Base-by-base conservation (phyloP, 2,797 vertebrate genomes). In the Microcaecilia unicolor region DNA sequence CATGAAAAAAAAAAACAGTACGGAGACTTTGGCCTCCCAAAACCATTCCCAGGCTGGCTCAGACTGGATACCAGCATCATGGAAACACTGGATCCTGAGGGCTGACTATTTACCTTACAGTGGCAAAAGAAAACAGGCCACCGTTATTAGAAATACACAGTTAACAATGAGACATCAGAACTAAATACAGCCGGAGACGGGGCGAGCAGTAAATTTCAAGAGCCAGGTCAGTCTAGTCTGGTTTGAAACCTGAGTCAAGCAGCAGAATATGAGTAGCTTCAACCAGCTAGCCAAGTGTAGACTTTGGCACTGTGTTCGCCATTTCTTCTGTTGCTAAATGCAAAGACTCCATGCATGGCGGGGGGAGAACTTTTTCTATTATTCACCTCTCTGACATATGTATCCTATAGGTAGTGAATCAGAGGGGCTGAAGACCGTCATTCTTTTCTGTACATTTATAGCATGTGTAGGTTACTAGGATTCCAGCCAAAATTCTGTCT, bases 341-440 rank as follows among this genome's bases (percentile, higher is more conserved):
- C 55, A 54, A 74, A 72, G 80, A 78, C 76, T 71, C 57, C 27
- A 77, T 46, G 60, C 75, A 38, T 58, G n/a, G n/a, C n/a, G n/a
- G n/a, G n/a, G n/a, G n/a, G n/a, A n/a, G n/a, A n/a, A n/a, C n/a
- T 86, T 85, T 90, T 84, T 84, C 86, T 85, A 73, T 87, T 87
- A 74, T 82, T 74, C 84, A 85, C 86, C 81, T 74, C 66, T 74
- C 81, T 80, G 74, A 85, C 58, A 74, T 48, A 71, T 82, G 87
- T 86, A 85, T n/a, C n/a, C n/a, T n/a, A n/a, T n/a, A n/a, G n/a
- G n/a, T n/a, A n/a, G n/a, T n/a, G n/a, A n/a, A n/a, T n/a, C n/a
- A n/a, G n/a, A n/a, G n/a, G n/a, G n/a, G n/a, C n/a, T n/a, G n/a
- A n/a, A n/a, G n/a, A n/a, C n/a, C n/a, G n/a, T n/a, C n/a, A n/a